Conservation (phyloP, 2,797 vertebrate genomes). For the Oophaga sylvatica region DNA sequence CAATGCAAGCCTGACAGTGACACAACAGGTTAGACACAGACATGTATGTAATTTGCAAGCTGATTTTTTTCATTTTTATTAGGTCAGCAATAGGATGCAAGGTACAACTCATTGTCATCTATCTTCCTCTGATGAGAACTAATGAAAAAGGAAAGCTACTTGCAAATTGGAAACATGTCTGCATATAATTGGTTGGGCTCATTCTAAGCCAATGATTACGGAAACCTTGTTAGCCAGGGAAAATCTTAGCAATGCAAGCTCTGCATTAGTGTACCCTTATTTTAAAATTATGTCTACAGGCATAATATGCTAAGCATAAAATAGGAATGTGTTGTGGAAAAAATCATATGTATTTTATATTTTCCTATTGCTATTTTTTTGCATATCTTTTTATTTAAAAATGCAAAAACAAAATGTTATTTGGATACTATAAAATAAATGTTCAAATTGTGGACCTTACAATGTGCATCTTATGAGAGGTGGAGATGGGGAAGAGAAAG, state of each 20-base stretch:
- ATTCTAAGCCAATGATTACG: neutral
- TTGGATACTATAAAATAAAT: neutral
- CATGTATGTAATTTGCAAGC: too few relatives aligned
- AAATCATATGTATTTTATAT: neutral
- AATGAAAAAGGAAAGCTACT: neutral
- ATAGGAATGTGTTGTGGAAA: neutral
- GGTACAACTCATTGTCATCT: neutral
- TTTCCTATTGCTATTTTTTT: neutral
- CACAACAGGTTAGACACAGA: too few relatives aligned
- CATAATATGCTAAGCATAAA: neutral
- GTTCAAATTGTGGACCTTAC: neutral
- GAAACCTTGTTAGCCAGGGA: conserved; percentile 2
- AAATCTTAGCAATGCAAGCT: neutral
- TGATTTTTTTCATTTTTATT: too few relatives aligned
- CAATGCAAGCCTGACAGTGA: neutral
- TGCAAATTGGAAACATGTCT: neutral
- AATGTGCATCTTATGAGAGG: neutral
- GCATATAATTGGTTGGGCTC: neutral
- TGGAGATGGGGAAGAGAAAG: neutral
- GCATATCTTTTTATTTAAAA: neutral
- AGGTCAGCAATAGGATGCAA: neutral
- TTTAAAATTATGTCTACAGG: neutral
- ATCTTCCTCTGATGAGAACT: neutral
- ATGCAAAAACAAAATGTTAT: neutral
- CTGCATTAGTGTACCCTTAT: neutral